Percentiles rank a stretch among this genome's conserved stretches.
Conservation (phyloP, 37 sponge, comb jelly and placozoan species). For the Spongilla lacustris region DNA sequence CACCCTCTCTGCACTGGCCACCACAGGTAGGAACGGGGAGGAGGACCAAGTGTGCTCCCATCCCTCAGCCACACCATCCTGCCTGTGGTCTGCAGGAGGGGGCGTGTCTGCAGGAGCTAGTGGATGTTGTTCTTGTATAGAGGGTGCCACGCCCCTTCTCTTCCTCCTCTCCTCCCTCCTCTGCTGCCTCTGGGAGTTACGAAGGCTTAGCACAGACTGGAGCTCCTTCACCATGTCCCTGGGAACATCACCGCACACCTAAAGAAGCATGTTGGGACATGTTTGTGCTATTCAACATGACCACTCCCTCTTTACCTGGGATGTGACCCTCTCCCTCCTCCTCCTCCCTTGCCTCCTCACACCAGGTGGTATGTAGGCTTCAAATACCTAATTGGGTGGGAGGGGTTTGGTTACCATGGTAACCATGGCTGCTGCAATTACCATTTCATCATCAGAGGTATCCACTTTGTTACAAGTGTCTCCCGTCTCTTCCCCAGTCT, state of each 20-base stretch:
- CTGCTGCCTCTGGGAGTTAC: slow-evolving; percentile 20
- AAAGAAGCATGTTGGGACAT: too few relatives aligned
- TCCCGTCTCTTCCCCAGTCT: neutral
- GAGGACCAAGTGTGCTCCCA: neutral
- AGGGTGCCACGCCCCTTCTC: neutral
- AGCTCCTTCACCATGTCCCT: slow-evolving; percentile 37
- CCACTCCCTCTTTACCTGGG: too few relatives aligned
- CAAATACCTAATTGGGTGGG: neutral
- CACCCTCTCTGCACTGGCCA: neutral
- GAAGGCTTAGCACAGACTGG: slow-evolving; percentile 36
- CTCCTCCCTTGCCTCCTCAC: too few relatives aligned
- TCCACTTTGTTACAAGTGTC: too few relatives aligned
- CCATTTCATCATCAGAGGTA: slow-evolving; percentile 35
- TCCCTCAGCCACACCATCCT: neutral
- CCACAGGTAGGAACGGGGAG: neutral
- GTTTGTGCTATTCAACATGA: too few relatives aligned
- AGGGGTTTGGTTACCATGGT: too few relatives aligned
- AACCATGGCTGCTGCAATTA: neutral
- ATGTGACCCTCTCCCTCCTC: too few relatives aligned
- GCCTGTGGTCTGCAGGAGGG: neutral
- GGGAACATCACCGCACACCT: slow-evolving; percentile 8
- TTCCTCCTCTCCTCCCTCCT: slow-evolving; percentile 24
- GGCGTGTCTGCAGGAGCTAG: neutral
- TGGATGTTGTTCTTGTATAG: neutral
- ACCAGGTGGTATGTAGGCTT: slow-evolving; percentile 33